Conservation (phyloP, 1,140 invertebrate species). For the Anoplophora glabripennis region DNA sequence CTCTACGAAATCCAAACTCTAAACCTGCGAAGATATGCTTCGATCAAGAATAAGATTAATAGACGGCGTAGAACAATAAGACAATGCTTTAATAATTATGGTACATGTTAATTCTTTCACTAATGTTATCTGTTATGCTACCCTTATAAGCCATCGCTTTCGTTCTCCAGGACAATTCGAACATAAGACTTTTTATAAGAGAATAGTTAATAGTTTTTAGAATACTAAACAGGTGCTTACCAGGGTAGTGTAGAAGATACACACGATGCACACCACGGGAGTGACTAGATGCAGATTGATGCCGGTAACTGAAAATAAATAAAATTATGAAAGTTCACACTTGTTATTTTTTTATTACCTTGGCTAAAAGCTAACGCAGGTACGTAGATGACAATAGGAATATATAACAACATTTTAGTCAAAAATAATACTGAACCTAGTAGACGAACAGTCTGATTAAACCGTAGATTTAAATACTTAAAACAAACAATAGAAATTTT, state of each 20-base stretch:
- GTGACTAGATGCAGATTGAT: constrained; percentile 69
- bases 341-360: constrained; percentile 54
- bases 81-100: constrained; percentile 22
- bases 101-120: constrained; percentile 25
- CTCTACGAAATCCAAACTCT: not conserved
- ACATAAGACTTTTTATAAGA: constrained; percentile 19
- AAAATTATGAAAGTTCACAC: not conserved
- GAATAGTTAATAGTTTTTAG: constrained; percentile 10
- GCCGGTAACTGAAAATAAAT: constrained; percentile 62
- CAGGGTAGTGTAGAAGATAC: constrained; percentile 80
- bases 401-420: constrained; percentile 70
- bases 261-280: constrained; percentile 68
- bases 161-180: constrained; percentile 23
- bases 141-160: constrained; percentile 25
- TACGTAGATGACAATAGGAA: constrained; percentile 87
- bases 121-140: constrained; percentile 27
- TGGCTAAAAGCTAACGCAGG: constrained; percentile 87
- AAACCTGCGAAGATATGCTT: not conserved
- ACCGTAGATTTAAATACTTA: constrained; percentile 73
- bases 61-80: constrained; percentile 19
- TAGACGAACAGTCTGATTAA: constrained; percentile 60
- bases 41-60: not conserved
- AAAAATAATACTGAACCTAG: constrained; percentile 67
- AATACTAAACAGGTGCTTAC: constrained; percentile 54
- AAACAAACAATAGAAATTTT: constrained; percentile 23